These are phyloP conservation scores for Pemphredon lugubris DNA, from an alignment of 2,888 invertebrate species.

Conservation along the genomic window DNA sequence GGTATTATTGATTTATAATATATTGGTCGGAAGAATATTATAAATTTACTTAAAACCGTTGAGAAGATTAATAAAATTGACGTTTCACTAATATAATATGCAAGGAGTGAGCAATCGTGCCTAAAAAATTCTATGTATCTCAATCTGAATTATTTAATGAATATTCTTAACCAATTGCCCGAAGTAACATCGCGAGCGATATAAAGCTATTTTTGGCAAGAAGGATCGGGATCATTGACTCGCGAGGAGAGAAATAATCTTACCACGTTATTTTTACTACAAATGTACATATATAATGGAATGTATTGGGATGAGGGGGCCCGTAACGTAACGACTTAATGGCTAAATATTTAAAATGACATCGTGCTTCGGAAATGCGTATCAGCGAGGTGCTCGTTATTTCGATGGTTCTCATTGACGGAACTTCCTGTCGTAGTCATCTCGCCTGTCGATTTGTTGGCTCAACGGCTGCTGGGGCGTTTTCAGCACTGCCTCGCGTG, in stretches of 20 bases:
- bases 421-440: slow-evolving; percentile 73
- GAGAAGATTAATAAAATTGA: too few species aligned
- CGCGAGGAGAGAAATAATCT: slow-evolving; percentile 1
- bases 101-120: too few species aligned
- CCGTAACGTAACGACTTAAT: slow-evolving; percentile 56
- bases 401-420: slow-evolving; percentile 28
- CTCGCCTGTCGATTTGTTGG: slow-evolving; percentile 75
- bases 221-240: neutral
- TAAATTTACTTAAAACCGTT: too few species aligned
- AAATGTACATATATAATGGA: slow-evolving; percentile 39
- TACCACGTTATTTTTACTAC: slow-evolving; percentile 24
- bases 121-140: too few species aligned
- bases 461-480: slow-evolving; percentile 64
- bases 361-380: slow-evolving; percentile 32
- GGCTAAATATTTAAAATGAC: slow-evolving; percentile 42
- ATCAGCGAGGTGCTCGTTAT: slow-evolving; percentile 19
- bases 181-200: too few species aligned
- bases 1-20: too few species aligned
- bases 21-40: too few species aligned
- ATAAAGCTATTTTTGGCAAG: too few species aligned
- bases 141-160: too few species aligned
- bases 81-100: too few species aligned
- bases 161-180: too few species aligned
- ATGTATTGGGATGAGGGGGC: slow-evolving; percentile 26
- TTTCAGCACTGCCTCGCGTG: slow-evolving; percentile 81